These are phyloP conservation scores for Nothoprocta perdicaria DNA, from an alignment of 2,113 vertebrate species.

Conservation along the genomic window DNA sequence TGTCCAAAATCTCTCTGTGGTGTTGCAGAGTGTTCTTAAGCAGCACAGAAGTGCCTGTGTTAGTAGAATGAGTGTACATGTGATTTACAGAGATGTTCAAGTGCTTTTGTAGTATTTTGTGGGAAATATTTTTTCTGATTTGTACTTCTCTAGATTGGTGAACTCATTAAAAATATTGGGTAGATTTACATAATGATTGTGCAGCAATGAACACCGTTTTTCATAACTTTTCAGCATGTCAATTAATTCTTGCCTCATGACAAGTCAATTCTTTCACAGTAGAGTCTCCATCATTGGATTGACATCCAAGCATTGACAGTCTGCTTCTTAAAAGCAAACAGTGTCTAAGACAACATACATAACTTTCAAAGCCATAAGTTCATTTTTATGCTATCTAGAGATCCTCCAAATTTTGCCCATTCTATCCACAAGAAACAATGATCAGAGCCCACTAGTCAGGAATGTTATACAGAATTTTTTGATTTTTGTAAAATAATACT, in stretches of 20 bases:
- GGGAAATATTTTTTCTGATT: neutral
- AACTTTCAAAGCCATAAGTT: neutral
- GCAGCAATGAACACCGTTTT: conserved; percentile 1
- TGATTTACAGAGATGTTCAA: neutral
- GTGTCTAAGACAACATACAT: neutral
- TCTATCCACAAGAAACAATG: neutral
- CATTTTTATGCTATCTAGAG: neutral
- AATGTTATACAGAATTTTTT: neutral
- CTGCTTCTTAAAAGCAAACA: neutral
- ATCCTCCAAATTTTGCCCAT: neutral
- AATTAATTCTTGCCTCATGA: neutral
- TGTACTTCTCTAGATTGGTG: neutral
- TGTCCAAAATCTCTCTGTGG: neutral
- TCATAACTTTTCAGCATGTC: neutral
- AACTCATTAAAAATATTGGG: conserved; percentile 5
- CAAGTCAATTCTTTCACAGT: conserved; percentile 14
- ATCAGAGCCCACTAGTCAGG: neutral
- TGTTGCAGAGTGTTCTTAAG: neutral
- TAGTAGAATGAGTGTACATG: neutral
- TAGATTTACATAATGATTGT: conserved; percentile 19
- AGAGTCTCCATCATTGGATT: conserved; percentile 11
- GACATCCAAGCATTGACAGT: neutral
- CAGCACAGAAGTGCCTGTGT: neutral
- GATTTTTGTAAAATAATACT: neutral
- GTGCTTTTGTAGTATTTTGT: neutral